Percentiles rank a stretch among this genome's conserved stretches.
phyloP scores from a whole-genome alignment of 1,140 invertebrate species.

The Ceratitis capitata region DNA sequence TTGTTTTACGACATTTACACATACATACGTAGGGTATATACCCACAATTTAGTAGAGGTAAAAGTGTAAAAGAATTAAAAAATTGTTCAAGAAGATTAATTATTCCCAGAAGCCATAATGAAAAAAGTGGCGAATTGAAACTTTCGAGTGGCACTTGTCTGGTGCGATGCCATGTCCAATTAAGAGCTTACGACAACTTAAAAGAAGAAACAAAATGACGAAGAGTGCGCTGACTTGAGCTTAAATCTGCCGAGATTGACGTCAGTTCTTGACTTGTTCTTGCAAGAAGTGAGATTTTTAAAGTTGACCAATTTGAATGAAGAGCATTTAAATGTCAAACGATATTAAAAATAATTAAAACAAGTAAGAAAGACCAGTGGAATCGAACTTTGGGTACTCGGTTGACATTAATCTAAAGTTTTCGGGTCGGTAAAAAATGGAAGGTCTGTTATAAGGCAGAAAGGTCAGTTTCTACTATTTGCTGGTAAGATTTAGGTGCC shows the following conservation, averaged over 20 bases:
- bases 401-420: too few species aligned
- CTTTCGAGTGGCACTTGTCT: constrained; percentile 29
- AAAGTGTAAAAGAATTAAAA: neutral
- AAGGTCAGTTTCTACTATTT: too few species aligned
- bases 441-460: too few species aligned
- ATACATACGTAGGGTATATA: too few species aligned
- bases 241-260: neutral
- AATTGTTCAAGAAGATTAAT: constrained; percentile 13
- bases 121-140: neutral
- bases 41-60: neutral
- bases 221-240: neutral
- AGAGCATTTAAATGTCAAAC: too few species aligned
- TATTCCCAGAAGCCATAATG: neutral
- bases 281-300: too few species aligned
- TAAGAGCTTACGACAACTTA: neutral
- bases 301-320: too few species aligned
- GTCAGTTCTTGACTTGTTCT: too few species aligned
- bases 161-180: neutral
- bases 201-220: neutral
- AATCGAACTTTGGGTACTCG: too few species aligned
- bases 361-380: neutral
- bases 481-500: too few species aligned
- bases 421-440: too few species aligned
- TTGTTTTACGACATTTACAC: neutral
- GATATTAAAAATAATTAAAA: too few species aligned